phyloP scores from a whole-genome alignment of 2,888 invertebrate genomes.

The Athrips mouffetella region DNA sequence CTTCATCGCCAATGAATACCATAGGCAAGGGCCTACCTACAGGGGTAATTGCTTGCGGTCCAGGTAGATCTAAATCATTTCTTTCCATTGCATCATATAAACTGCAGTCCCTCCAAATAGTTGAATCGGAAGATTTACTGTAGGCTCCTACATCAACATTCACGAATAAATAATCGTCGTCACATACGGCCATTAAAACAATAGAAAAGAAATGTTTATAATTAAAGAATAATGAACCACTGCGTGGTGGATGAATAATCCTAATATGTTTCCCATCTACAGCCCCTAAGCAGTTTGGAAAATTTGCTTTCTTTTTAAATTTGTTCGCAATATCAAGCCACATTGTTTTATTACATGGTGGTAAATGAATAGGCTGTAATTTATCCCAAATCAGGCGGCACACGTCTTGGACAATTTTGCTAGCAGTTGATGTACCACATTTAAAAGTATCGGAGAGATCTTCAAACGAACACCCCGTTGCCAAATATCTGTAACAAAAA shows the following conservation, averaged over 20 bases:
- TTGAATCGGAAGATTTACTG: neutral
- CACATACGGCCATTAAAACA: conserved; percentile 20
- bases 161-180: conserved; percentile 19
- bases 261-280: conserved; percentile 23
- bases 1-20: conserved; percentile 32
- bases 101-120: conserved; percentile 7
- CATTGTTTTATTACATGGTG: conserved; percentile 18
- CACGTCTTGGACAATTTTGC: conserved; percentile 18
- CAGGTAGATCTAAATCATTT: neutral
- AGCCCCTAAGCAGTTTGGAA: conserved; percentile 13
- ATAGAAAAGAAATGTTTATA: conserved; percentile 21
- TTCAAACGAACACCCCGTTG: conserved; percentile 14
- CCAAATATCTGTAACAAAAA: too few relatives aligned
- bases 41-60: neutral
- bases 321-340: conserved; percentile 10
- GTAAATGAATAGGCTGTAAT: conserved; percentile 17
- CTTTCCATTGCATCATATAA: conserved; percentile 14
- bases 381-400: conserved; percentile 15
- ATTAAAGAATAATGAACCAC: conserved; percentile 21
- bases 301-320: conserved; percentile 9
- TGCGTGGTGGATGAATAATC: conserved; percentile 17
- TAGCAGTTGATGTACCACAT: conserved; percentile 18
- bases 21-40: conserved; percentile 25
- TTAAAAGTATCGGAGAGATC: conserved; percentile 14
- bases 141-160: conserved; percentile 1